Percentiles rank a stretch among this genome's conserved stretches.
phyloP scores from a whole-genome alignment of 2,113 vertebrate species.

The Ptychochromis oligacanthus region DNA sequence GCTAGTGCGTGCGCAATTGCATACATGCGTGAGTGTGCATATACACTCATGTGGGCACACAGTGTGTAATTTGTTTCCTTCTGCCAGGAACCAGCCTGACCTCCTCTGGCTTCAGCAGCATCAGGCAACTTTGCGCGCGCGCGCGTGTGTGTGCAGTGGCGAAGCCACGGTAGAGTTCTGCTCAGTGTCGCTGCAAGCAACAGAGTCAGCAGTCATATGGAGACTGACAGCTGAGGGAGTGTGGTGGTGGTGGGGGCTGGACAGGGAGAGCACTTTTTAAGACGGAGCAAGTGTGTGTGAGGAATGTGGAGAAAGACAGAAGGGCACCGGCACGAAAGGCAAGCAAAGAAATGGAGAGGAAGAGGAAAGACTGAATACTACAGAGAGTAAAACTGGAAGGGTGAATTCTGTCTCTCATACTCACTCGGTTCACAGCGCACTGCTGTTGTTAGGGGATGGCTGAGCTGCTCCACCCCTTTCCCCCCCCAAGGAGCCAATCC shows the following conservation, averaged over 20 bases:
- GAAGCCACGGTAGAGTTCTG: conserved; percentile 37
- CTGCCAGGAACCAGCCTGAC: conserved; percentile 61
- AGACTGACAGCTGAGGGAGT: conserved; percentile 34
- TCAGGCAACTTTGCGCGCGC: conserved; percentile 21
- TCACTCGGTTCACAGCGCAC: conserved; percentile 69
- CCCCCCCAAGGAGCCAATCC: conserved; percentile 68
- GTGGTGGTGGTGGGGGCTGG: background rate
- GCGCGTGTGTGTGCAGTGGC: conserved; percentile 7
- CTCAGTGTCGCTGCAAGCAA: conserved; percentile 44
- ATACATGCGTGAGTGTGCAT: background rate
- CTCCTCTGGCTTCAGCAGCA: conserved; percentile 54
- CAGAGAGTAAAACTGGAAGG: conserved; percentile 21
- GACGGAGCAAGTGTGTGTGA: background rate
- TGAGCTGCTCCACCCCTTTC: conserved; percentile 57
- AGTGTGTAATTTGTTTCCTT: conserved; percentile 70
- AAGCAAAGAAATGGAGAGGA: background rate
- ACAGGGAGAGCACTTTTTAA: conserved; percentile 10
- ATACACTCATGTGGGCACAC: conserved; percentile 26
- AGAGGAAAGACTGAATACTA: background rate
- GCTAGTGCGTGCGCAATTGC: background rate
- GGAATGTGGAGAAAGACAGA: conserved; percentile 6
- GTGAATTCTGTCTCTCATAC: conserved; percentile 42
- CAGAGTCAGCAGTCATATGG: conserved; percentile 55
- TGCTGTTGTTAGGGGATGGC: conserved; percentile 77
- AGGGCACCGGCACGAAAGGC: background rate